Evolutionary conservation across 2,888 invertebrate species (phyloP).

Genomic region (Caprella mutica): DNA sequence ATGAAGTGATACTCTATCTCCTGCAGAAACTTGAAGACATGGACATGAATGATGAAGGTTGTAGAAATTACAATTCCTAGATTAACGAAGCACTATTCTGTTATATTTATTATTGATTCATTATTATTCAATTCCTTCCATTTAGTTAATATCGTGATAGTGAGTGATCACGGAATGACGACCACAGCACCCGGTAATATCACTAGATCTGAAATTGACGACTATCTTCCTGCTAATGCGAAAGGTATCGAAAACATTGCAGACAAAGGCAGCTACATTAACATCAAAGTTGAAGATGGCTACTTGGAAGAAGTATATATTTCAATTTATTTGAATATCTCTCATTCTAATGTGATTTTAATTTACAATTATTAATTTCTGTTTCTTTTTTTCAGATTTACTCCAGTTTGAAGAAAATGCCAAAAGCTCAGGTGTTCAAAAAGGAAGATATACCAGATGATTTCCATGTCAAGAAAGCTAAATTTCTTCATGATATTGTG

Average conservation of each 20-base stretch:
- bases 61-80: no score
- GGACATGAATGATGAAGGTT: slow-evolving; percentile 36
- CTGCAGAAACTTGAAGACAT: slow-evolving; percentile 37
- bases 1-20: slow-evolving; percentile 37
- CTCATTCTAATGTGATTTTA: not conserved
- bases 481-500: slow-evolving; percentile 42
- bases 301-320: slow-evolving; percentile 30
- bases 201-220: slow-evolving; percentile 36
- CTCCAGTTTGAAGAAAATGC: slow-evolving; percentile 35
- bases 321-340: not conserved
- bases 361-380: not conserved
- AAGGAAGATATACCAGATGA: slow-evolving; percentile 42
- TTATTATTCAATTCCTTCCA: no score
- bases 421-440: slow-evolving; percentile 39
- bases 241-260: slow-evolving; percentile 36
- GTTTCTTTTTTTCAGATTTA: slow-evolving; percentile 35
- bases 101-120: no score
- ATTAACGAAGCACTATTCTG: no score
- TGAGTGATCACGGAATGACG: slow-evolving; percentile 42
- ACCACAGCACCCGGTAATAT: slow-evolving; percentile 36
- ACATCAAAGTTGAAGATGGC: slow-evolving; percentile 36
- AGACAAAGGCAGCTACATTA: slow-evolving; percentile 37
- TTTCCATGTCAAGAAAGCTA: slow-evolving; percentile 42
- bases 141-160: slow-evolving; percentile 39
- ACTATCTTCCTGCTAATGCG: slow-evolving; percentile 34